These are phyloP conservation scores for Oncorhynchus tshawytscha DNA, from an alignment of 2,113 vertebrate genomes.

Conservation along the genomic window DNA sequence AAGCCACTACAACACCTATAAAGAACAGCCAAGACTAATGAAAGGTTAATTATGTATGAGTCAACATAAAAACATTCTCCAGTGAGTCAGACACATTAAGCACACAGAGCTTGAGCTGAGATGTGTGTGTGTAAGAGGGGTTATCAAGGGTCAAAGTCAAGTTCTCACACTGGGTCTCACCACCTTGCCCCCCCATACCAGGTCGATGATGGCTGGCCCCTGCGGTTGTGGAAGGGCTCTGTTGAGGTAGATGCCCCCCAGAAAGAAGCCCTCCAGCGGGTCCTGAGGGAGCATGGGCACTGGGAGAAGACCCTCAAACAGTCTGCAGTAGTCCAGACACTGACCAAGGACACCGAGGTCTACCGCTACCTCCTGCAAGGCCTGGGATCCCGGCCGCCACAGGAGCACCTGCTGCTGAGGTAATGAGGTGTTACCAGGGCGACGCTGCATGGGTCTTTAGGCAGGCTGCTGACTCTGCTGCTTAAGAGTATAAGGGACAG, in stretches of 20 bases:
- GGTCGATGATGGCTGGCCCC: constrained; percentile 66
- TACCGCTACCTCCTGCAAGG: constrained; percentile 66
- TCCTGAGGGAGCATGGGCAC: constrained; percentile 68
- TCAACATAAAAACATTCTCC: too few relatives aligned
- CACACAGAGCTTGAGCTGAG: too few relatives aligned
- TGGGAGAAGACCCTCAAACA: constrained; percentile 69
- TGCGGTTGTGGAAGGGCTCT: constrained; percentile 73
- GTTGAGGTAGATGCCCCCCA: constrained; percentile 71
- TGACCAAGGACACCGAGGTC: constrained; percentile 71
- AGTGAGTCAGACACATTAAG: too few relatives aligned
- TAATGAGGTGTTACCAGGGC: constrained; percentile 40
- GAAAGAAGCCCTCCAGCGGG: constrained; percentile 64
- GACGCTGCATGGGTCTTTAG: too few relatives aligned
- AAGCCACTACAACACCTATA: too few relatives aligned
- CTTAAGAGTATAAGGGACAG: neutral
- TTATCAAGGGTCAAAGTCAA: too few relatives aligned
- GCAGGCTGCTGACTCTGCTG: too few relatives aligned
- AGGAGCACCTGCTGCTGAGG: constrained; percentile 76
- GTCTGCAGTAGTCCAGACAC: constrained; percentile 61
- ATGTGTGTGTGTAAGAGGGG: too few relatives aligned
- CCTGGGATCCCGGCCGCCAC: constrained; percentile 54
- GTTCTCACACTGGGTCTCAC: neutral
- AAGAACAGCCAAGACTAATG: too few relatives aligned
- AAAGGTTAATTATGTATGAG: too few relatives aligned
- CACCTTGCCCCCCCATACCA: constrained; percentile 27